Evolutionary conservation across 2,888 invertebrate genomes (phyloP).

Genomic region (Ichneumon xanthorius): DNA sequence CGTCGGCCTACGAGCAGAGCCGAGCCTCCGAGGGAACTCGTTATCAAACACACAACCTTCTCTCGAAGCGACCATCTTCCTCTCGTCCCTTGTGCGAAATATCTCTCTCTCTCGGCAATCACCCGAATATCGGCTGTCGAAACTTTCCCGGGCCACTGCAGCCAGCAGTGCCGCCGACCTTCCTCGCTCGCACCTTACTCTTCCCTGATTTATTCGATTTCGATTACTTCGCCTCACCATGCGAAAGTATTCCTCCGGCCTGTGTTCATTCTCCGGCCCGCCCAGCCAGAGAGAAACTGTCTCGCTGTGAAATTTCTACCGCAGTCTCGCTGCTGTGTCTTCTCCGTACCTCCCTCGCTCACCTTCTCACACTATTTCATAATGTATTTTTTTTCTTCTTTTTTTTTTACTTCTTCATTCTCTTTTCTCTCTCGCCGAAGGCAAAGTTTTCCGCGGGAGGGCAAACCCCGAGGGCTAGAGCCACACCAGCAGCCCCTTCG

Average conservation of each 20-base stretch:
- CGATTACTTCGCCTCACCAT: slow-evolving; percentile 5
- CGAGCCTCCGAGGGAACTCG: slow-evolving; percentile 59
- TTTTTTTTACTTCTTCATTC: slow-evolving; percentile 4
- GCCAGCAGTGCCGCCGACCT: slow-evolving; percentile 24
- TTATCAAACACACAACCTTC: slow-evolving; percentile 68
- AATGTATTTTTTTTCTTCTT: background rate
- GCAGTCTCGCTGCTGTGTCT: slow-evolving; percentile 4
- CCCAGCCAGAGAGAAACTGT: slow-evolving; percentile 3
- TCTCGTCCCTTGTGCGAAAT: background rate
- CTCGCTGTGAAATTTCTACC: slow-evolving; percentile 38
- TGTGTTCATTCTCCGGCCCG: slow-evolving; percentile 13
- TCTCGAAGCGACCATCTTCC: slow-evolving; percentile 55
- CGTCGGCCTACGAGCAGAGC: background rate
- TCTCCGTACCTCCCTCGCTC: background rate
- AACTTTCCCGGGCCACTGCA: slow-evolving; percentile 51
- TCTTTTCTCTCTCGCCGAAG: slow-evolving; percentile 6
- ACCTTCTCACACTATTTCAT: background rate
- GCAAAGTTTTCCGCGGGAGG: slow-evolving; percentile 38
- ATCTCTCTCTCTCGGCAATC: slow-evolving; percentile 39
- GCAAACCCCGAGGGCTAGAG: slow-evolving; percentile 28
- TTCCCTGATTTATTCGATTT: slow-evolving; percentile 70
- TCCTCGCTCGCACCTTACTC: slow-evolving; percentile 36
- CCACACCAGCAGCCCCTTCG: slow-evolving; percentile 23
- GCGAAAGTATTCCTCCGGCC: slow-evolving; percentile 33
- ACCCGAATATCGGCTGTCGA: slow-evolving; percentile 67